Evolutionary conservation across 1,140 invertebrate genomes (phyloP).

Genomic region (Macrobrachium rosenbergii): DNA sequence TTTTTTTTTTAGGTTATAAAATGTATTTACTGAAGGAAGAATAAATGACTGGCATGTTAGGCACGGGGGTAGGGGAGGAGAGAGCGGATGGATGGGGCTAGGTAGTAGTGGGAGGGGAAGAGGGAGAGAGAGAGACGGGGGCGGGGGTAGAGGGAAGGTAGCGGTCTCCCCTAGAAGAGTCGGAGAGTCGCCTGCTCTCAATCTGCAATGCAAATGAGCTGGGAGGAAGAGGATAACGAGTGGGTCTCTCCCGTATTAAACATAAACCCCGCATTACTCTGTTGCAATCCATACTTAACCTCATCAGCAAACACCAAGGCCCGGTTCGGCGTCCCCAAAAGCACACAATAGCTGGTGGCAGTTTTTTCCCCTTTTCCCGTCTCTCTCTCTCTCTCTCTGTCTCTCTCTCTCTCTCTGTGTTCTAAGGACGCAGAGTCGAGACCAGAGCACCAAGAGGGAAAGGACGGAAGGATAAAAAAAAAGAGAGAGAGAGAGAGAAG

Average conservation of each 20-base stretch:
- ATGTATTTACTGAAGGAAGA: conserved; percentile 1
- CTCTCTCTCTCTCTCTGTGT: not conserved
- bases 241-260: conserved; percentile 60
- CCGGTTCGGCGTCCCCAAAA: conserved; percentile 39
- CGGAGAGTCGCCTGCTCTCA: conserved; percentile 49
- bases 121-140: not conserved
- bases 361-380: not conserved
- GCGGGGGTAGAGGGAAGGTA: conserved; percentile 18
- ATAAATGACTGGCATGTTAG: not conserved
- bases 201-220: conserved; percentile 58
- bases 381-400: not conserved
- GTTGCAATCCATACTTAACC: conserved; percentile 56
- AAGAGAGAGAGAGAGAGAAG: not conserved
- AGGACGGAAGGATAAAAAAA: too few relatives aligned
- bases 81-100: too few relatives aligned
- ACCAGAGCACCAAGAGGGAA: not conserved
- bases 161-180: conserved; percentile 33
- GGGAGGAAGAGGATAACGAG: conserved; percentile 61
- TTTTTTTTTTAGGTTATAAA: not conserved
- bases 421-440: not conserved
- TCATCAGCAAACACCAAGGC: conserved; percentile 55
- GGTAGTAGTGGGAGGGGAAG: not conserved
- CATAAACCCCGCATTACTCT: conserved; percentile 61
- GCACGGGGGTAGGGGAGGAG: not conserved
- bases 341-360: conserved; percentile 25